These are phyloP conservation scores for Neosilurus mollespiculum DNA, from an alignment of 2,797 vertebrate species.

Conservation along the genomic window DNA sequence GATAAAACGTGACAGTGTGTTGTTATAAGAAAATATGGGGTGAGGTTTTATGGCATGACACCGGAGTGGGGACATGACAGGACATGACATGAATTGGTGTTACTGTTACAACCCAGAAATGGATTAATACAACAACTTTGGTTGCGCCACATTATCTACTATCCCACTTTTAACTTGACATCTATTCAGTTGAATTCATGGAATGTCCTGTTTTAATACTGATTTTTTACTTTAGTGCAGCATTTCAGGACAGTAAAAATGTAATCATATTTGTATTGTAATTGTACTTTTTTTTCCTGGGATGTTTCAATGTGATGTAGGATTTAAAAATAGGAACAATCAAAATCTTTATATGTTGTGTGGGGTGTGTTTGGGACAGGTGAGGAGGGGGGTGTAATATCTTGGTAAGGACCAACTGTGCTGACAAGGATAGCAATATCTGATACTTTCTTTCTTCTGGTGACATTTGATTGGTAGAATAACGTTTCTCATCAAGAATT, in stretches of 20 bases:
- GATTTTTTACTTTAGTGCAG: not conserved
- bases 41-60: not conserved
- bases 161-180: not conserved
- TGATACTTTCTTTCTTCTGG: not conserved
- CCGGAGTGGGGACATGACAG: not conserved
- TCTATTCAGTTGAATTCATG: not conserved
- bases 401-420: not conserved
- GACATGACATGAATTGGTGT: not conserved
- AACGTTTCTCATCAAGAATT: no score
- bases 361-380: no score
- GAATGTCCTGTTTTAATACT: not conserved
- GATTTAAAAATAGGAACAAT: not conserved
- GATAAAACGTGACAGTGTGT: not conserved
- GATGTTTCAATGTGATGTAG: not conserved
- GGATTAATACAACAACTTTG: not conserved
- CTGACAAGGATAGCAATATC: not conserved
- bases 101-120: not conserved
- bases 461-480: not conserved
- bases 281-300: not conserved
- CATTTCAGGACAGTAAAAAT: not conserved
- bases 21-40: not conserved
- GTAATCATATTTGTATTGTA: no score
- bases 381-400: no score
- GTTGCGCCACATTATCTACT: not conserved
- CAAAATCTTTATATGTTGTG: not conserved